Base-by-base conservation (phyloP, 2,113 vertebrate species). In the Brachionichthys hirsutus region DNA sequence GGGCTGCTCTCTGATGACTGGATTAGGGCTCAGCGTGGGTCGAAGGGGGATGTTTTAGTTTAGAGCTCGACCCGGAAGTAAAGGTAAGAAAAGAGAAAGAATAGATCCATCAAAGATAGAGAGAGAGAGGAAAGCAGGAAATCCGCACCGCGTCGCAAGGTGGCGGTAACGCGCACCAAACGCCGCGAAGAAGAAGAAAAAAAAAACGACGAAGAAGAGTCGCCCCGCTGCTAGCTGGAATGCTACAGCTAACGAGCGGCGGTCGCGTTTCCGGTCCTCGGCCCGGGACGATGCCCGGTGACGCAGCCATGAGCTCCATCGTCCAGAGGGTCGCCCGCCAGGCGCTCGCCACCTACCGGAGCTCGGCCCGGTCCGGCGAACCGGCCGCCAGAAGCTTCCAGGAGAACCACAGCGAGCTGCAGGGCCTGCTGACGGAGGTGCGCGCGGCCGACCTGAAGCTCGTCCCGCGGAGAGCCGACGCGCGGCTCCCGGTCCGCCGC, bases 241-340 rank as follows among this genome's bases (percentile, higher is more conserved):
- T 0, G 70, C 75, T 72, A 52, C 16, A 1, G 65, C 65, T 62
- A 60, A 19, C 13, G 14, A n/a, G 49, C 1, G 56, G 11, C 16
- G 9, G 38, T 6, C 17, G 50, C 30, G 13, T 15, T 34, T 12
- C 40, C n/a, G 8, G 36, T 12, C 46, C 46, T 59, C 43, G 36
- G 36, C 2, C 15, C 77, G 86, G 58, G 42, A 88, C 87, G 87
- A 92, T 93, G 93, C 93, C 93, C 20, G 88, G 88, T 54, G 92
- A 94, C 89, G 87, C 90, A 80, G 92, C 83, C 85, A 95, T 95
- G 93, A 90, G 88, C 64, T 92, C 94, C 75, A 67, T 95, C 38
- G 94, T 96, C 24, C 95, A 98, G 83, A 91, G 90, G 78, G 92
- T 98, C 51, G 94, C 94, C 6, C 91, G 91, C 19, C 94, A 97